These are phyloP conservation scores for Conops quadrifasciatus DNA, from an alignment of 2,888 invertebrate genomes.

Conservation along the genomic window DNA sequence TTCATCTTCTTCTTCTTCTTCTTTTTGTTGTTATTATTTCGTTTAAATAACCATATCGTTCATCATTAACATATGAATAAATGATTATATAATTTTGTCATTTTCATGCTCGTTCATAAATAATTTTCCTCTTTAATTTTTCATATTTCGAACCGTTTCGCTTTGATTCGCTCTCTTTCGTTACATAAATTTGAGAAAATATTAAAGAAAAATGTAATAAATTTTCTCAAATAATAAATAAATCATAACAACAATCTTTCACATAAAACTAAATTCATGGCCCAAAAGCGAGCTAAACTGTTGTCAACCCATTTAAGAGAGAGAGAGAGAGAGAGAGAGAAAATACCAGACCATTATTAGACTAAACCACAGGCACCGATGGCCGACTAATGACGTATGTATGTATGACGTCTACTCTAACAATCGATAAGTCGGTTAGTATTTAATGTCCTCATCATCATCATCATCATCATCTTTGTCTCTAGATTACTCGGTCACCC, in stretches of 20 bases:
- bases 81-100: not conserved
- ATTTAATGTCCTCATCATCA: too few species aligned
- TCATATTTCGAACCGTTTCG: not conserved
- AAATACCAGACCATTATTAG: not conserved
- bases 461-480: too few species aligned
- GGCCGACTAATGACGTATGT: too few species aligned
- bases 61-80: not conserved
- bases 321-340: too few species aligned
- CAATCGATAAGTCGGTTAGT: too few species aligned
- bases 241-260: too few species aligned
- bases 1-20: not conserved
- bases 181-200: not conserved
- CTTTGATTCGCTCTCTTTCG: not conserved
- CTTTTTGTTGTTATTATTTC: slow-evolving; percentile 4
- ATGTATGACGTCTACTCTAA: too few species aligned
- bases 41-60: not conserved
- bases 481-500: too few species aligned
- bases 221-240: not conserved
- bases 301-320: too few species aligned
- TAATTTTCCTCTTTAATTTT: not conserved
- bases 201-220: not conserved
- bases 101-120: too few species aligned
- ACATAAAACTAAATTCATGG: too few species aligned
- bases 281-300: too few species aligned
- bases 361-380: not conserved